Base-by-base conservation (phyloP, 2,797 vertebrate genomes). In the Hylomyscus alleni region DNA sequence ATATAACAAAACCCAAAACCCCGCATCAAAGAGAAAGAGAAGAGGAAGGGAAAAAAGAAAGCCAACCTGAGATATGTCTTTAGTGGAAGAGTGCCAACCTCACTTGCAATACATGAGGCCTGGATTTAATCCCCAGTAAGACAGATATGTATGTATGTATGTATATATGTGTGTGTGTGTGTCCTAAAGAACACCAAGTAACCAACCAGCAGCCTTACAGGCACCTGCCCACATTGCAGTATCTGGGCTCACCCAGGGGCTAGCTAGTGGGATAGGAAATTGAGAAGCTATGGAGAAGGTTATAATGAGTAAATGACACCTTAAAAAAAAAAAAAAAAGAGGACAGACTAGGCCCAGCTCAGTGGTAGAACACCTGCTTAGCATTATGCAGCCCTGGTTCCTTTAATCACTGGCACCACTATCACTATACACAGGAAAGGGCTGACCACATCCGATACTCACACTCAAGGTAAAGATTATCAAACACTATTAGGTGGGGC, bases 201-300 rank as follows among this genome's bases (percentile, higher is more conserved):
- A 54, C 17, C 67, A 69, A 24, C 6, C 26, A 44, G 26, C 20
- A 52, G 13, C 40, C 37, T 58, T 67, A 31, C 81, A 83, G 50
- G 17, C 60, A 13, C 40, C 26, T 62, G 37, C 4, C 20, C 47
- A 12, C 14, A 1, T 7, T 0, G 0, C 44, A n/a, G 4, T 52
- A 44, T 26, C 40, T 56, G 14, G 34, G 47, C 52, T 29, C 4
- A 7, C 62, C 26, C 54, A 47, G 11, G 34, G 72, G 22, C 31
- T 52, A 80, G 3, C 1, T 37, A n/a, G 19, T 31, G 0, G 26
- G 31, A 6, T 37, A 4, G 10, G 3, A 15, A 72, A 31, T 6
- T 58, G 76, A 78, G 50, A 82, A 89, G 67, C 22, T 89, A 62
- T 24, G 83, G 78, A 31, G 29, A 75, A 47, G 47, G 15, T 58